A percentile compares a stretch with the other conserved stretches of the same genome.
These are phyloP conservation scores for Ptiloglossa arizonensis DNA, from an alignment of 1,140 invertebrate species.

Conservation along the genomic window DNA sequence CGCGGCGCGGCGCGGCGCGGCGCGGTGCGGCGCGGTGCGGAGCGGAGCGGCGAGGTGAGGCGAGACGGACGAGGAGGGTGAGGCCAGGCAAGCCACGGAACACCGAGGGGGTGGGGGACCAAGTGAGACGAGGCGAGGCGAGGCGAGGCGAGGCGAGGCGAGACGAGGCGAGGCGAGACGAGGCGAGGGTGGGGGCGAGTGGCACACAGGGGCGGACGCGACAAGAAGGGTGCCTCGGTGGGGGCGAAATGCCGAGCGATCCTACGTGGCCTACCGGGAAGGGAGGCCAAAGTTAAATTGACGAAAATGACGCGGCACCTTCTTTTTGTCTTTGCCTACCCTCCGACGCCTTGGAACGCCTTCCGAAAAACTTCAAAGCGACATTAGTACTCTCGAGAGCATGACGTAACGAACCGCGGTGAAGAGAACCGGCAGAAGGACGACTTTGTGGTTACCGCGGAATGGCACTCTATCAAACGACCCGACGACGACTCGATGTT, in stretches of 20 bases:
- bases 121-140: conserved; percentile 8
- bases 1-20: conserved; percentile 41
- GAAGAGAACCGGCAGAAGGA: conserved; percentile 1
- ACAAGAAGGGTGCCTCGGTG: conserved; percentile 44
- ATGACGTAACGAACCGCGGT: conserved; percentile 28
- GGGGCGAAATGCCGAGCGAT: conserved; percentile 46
- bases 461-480: conserved; percentile 26
- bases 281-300: conserved; percentile 73
- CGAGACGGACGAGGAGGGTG: conserved; percentile 11
- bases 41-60: no score
- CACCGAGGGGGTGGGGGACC: no score
- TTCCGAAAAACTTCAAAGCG: conserved; percentile 64
- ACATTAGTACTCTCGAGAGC: conserved; percentile 26
- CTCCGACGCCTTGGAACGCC: conserved; percentile 51
- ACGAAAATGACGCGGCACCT: conserved; percentile 78
- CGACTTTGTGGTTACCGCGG: conserved; percentile 21
- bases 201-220: conserved; percentile 55
- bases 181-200: conserved; percentile 32
- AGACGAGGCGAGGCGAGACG: conserved; percentile 20
- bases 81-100: no score
- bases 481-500: conserved; percentile 18
- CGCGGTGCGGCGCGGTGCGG: conserved; percentile 6
- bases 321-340: conserved; percentile 54
- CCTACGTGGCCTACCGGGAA: conserved; percentile 49
- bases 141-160: conserved; percentile 25